A percentile compares a stretch with the other conserved stretches of the same genome.
Evolutionary conservation across 2,797 vertebrate species (phyloP).

Genomic region (Trachops cirrhosus): DNA sequence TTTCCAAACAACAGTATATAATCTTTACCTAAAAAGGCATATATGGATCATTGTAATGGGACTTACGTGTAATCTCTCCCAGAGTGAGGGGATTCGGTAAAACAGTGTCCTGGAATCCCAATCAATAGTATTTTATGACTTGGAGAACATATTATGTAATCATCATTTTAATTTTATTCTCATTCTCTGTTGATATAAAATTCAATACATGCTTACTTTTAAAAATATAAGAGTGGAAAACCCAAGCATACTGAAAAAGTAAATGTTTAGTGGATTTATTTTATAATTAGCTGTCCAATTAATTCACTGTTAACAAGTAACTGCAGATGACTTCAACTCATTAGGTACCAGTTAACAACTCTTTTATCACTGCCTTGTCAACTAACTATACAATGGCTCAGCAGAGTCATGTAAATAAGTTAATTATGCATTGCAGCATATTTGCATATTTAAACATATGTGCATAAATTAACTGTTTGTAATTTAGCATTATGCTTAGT

Average conservation of each 20-base stretch:
- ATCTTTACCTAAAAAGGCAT: not conserved
- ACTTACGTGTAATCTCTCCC: not conserved
- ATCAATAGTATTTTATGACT: not conserved
- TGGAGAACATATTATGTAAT: not conserved
- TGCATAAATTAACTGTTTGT: slow-evolving; percentile 10
- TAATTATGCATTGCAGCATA: not conserved
- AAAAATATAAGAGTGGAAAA: not conserved
- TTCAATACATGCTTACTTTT: not conserved
- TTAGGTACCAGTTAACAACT: not conserved
- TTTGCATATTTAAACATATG: slow-evolving; percentile 41
- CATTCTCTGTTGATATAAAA: not conserved
- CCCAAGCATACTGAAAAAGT: not conserved
- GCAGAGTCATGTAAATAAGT: slow-evolving; percentile 27
- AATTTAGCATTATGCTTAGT: not conserved
- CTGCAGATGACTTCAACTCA: slow-evolving; percentile 24
- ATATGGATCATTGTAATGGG: not conserved
- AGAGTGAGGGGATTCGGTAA: not conserved
- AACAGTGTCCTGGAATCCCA: not conserved
- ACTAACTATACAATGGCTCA: slow-evolving; percentile 17
- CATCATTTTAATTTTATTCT: not conserved
- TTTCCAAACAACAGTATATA: not conserved
- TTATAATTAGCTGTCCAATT: slow-evolving; percentile 16
- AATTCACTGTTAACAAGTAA: slow-evolving; percentile 44
- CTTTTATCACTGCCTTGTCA: not conserved
- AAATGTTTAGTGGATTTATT: not conserved